Base-by-base conservation (phyloP, 1,140 invertebrate species). In the Anagrus nilaparvatae region DNA sequence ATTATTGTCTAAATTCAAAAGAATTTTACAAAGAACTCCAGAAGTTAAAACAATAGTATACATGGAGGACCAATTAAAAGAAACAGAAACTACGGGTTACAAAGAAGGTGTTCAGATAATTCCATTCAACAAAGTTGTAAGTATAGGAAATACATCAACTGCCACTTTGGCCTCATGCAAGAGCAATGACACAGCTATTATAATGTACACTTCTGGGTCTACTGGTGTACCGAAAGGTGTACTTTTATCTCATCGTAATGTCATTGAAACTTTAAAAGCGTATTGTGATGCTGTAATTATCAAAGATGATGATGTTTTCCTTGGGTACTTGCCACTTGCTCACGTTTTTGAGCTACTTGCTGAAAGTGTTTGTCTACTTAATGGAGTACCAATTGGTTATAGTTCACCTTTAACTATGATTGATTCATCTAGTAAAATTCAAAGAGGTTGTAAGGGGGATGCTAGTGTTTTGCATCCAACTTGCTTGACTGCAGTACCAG, bases 141-240 rank as follows among this genome's bases (percentile, higher is more conserved):
- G 59, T 33, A 52, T 31, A 2, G 65, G 65, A 1, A 55, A 45
- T 7, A 25, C 40, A 0, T 66, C 61, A 2, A 48, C 18, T 0
- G 49, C 37, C 6, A 73, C 71, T 27, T 58, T 64, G 8, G 61
- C 69, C 10, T 67, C 75, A 10, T 86, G 87, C 10, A 71, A 70
- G 14, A 59, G 75, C 2, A 69, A 79, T 6, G 91, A 97, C 54
- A 81, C 79, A 12, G 91, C 91, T 14, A 91, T 96, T 51, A 87
- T 96, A 29, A 96, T 96, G 91, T 97, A 96, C 69, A 96, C 92
- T 1, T 91, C 86, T 50, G 92, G 92, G 2, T 93, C 88, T 0
- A 96, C 91, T 0, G 91, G 92, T 21, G 78, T 85, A 40, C 90
- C 90, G 0, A 93, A 94, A 67, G 85, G 85, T 20, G 85, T 88